These are phyloP conservation scores for Ornithoptera alexandrae DNA, from an alignment of 2,888 invertebrate species.

Conservation along the genomic window DNA sequence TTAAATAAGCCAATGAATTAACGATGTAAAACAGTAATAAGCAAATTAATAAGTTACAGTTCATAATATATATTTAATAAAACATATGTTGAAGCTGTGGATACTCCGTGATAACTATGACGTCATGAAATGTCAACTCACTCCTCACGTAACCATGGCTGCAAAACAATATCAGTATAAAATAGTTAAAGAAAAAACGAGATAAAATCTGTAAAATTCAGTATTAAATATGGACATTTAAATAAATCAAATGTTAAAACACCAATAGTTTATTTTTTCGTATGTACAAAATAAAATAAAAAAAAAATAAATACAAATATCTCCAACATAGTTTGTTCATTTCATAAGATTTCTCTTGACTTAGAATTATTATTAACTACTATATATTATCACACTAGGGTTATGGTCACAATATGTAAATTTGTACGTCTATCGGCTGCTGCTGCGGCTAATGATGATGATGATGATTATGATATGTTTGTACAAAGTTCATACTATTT, in stretches of 20 bases:
- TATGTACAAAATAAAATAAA: constrained; percentile 35
- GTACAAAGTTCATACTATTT: background rate
- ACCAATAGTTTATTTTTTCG: constrained; percentile 35
- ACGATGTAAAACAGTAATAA: too few species aligned
- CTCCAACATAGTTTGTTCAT: constrained; percentile 3
- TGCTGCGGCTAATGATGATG: too few species aligned
- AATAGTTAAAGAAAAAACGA: too few species aligned
- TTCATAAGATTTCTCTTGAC: constrained; percentile 36
- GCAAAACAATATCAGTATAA: background rate
- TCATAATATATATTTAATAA: too few species aligned
- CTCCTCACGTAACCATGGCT: too few species aligned
- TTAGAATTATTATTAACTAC: constrained; percentile 36
- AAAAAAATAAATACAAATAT: background rate
- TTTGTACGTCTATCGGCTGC: constrained; percentile 15
- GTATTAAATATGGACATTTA: background rate
- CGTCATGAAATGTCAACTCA: too few species aligned
- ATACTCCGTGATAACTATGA: too few species aligned
- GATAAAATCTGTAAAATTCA: too few species aligned
- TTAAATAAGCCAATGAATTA: too few species aligned
- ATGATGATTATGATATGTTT: background rate
- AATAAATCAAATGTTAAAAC: constrained; percentile 31
- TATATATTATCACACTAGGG: constrained; percentile 39
- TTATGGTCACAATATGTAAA: constrained; percentile 21
- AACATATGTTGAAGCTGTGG: too few species aligned
- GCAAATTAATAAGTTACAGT: too few species aligned